Percentiles rank a stretch among this genome's conserved stretches.
Conservation (phyloP, 2,888 invertebrate species). For the Cosmorhoe ocellata region DNA sequence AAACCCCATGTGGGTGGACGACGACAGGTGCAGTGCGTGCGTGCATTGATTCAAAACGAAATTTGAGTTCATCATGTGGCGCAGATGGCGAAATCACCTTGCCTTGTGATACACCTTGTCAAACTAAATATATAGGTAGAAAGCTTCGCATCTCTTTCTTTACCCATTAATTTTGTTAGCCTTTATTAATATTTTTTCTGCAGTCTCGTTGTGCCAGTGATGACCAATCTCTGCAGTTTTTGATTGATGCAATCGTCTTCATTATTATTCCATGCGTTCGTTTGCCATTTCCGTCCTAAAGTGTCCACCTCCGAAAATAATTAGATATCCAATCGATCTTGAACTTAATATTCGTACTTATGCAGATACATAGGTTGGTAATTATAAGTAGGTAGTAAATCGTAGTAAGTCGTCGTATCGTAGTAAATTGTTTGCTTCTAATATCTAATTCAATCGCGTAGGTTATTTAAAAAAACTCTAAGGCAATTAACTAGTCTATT, state of each 20-base stretch:
- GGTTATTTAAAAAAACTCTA: no score
- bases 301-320: slow-evolving; percentile 34
- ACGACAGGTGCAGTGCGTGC: slow-evolving; percentile 70
- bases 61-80: slow-evolving; percentile 54
- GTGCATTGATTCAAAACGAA: slow-evolving; percentile 62
- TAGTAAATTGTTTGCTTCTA: no score
- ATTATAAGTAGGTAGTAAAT: no score
- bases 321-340: slow-evolving; percentile 6
- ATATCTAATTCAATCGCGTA: no score
- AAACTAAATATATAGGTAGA: slow-evolving; percentile 34
- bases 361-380: no score
- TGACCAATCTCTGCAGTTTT: slow-evolving; percentile 25
- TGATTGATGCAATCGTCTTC: slow-evolving; percentile 32
- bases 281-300: slow-evolving; percentile 39
- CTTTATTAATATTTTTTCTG: background rate
- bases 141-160: no score
- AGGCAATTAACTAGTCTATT: no score
- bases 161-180: no score
- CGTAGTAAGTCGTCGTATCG: no score
- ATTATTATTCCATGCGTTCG: slow-evolving; percentile 43
- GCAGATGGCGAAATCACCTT: slow-evolving; percentile 72
- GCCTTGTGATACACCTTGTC: slow-evolving; percentile 57
- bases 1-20: slow-evolving; percentile 21
- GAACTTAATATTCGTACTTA: background rate
- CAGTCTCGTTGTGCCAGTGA: background rate